These are phyloP conservation scores for Prolemur simus DNA, from an alignment of 2,113 vertebrate genomes.

Conservation along the genomic window DNA sequence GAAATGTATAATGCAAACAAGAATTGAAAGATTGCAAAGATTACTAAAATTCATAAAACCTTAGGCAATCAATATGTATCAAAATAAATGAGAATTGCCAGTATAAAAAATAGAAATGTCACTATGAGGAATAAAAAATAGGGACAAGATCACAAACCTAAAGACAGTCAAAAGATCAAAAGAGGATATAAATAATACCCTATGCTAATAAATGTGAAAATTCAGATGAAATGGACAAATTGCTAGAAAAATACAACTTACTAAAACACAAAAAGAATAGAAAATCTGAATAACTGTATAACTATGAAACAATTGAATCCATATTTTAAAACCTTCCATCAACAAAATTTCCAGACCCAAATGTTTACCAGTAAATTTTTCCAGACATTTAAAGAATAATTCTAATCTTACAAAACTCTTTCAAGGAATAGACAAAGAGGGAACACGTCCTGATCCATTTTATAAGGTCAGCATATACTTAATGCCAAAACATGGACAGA, in stretches of 20 bases:
- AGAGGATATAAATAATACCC: neutral
- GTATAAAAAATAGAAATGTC: neutral
- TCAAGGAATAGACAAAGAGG: neutral
- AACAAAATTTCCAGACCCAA: constrained; percentile 4
- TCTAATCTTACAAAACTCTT: neutral
- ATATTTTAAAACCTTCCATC: neutral
- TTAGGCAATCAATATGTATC: neutral
- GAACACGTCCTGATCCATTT: neutral
- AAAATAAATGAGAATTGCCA: neutral
- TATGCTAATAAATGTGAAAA: neutral
- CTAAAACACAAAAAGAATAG: neutral
- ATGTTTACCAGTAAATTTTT: neutral
- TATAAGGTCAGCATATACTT: neutral
- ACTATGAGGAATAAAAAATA: neutral
- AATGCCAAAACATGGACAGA: neutral
- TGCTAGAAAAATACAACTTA: constrained; percentile 2
- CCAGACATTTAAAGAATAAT: constrained; percentile 10
- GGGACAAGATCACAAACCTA: neutral
- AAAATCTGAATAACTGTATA: neutral
- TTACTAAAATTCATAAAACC: neutral
- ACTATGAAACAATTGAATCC: neutral
- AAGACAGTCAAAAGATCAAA: neutral
- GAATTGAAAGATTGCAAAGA: neutral
- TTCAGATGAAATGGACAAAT: constrained; percentile 1
- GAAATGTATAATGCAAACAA: neutral